A percentile compares a stretch with the other conserved stretches of the same genome.
phyloP scores from a whole-genome alignment of 1,140 invertebrate genomes.

The Telenomus remus region DNA sequence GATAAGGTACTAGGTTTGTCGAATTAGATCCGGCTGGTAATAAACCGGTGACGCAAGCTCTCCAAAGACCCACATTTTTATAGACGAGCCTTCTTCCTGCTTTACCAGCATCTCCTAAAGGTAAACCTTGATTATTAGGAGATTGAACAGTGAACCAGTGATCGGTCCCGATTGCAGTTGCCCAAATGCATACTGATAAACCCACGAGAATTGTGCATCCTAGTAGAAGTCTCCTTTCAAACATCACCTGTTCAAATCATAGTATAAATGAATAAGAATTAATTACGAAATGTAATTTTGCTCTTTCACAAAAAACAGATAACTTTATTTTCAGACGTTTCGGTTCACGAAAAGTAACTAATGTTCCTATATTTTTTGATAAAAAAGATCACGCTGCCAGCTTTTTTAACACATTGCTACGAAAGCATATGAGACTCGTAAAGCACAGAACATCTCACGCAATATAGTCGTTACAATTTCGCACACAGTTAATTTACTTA shows the following conservation, averaged over 20 bases:
- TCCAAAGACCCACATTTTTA: conserved; percentile 83
- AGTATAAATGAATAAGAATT: too few relatives aligned
- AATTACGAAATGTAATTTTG: too few relatives aligned
- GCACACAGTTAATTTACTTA: too few relatives aligned
- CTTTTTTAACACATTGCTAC: too few relatives aligned
- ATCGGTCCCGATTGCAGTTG: conserved; percentile 83
- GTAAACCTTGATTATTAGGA: conserved; percentile 62
- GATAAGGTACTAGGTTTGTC: conserved; percentile 48
- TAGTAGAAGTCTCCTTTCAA: conserved; percentile 83
- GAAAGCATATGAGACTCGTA: too few relatives aligned
- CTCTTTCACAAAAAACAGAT: too few relatives aligned
- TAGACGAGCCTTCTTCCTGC: conserved; percentile 59
- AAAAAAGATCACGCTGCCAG: too few relatives aligned
- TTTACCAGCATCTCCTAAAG: conserved; percentile 54
- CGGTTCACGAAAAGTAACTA: too few relatives aligned
- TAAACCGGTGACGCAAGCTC: conserved; percentile 75
- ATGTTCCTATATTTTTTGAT: too few relatives aligned
- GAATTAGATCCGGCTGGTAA: conserved; percentile 62
- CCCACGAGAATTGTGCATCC: conserved; percentile 82
- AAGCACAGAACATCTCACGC: too few relatives aligned
- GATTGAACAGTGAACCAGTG: conserved; percentile 83
- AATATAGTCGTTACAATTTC: too few relatives aligned
- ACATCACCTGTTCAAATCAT: conserved; percentile 74
- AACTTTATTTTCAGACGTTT: too few relatives aligned
- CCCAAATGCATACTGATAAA: conserved; percentile 82